A percentile compares a stretch with the other conserved stretches of the same genome.
Conservation (phyloP, 2,797 vertebrate species). For the Anableps anableps region DNA sequence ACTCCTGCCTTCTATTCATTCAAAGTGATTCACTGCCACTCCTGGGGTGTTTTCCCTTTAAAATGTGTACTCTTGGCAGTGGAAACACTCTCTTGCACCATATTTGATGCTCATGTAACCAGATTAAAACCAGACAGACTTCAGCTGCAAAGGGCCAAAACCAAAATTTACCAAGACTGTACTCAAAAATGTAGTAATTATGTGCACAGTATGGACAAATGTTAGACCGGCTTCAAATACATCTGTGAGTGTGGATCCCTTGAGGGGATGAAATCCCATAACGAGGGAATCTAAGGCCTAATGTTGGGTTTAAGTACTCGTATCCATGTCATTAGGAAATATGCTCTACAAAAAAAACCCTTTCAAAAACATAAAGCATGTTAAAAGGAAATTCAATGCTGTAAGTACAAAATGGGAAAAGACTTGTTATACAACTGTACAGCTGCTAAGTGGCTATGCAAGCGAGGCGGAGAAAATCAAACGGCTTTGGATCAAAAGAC, state of each 20-base stretch:
- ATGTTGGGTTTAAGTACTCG: constrained; percentile 14
- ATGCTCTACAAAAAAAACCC: constrained; percentile 11
- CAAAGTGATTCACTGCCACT: neutral
- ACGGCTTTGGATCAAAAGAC: constrained; percentile 73
- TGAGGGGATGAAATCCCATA: constrained; percentile 12
- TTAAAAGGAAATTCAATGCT: constrained; percentile 42
- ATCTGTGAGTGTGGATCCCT: neutral
- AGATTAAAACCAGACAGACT: constrained; percentile 30
- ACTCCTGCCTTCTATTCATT: neutral
- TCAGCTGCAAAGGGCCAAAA: constrained; percentile 21
- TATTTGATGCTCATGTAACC: constrained; percentile 18
- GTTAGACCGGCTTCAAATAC: neutral
- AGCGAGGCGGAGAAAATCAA: constrained; percentile 67
- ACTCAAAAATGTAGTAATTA: constrained; percentile 3
- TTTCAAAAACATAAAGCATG: constrained; percentile 42
- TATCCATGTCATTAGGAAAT: constrained; percentile 24
- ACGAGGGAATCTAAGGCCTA: neutral
- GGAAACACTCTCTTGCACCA: neutral
- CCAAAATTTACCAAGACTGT: constrained; percentile 9
- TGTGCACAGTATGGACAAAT: neutral
- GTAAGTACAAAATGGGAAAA: constrained; percentile 41
- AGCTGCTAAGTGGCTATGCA: constrained; percentile 67
- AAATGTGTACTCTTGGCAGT: constrained; percentile 18
- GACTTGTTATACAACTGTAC: constrained; percentile 66
- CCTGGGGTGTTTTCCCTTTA: constrained; percentile 2